A percentile compares a stretch with the other conserved stretches of the same genome.
Evolutionary conservation across 2,113 vertebrate genomes (phyloP).

Genomic region (Gymnorhina tibicen): DNA sequence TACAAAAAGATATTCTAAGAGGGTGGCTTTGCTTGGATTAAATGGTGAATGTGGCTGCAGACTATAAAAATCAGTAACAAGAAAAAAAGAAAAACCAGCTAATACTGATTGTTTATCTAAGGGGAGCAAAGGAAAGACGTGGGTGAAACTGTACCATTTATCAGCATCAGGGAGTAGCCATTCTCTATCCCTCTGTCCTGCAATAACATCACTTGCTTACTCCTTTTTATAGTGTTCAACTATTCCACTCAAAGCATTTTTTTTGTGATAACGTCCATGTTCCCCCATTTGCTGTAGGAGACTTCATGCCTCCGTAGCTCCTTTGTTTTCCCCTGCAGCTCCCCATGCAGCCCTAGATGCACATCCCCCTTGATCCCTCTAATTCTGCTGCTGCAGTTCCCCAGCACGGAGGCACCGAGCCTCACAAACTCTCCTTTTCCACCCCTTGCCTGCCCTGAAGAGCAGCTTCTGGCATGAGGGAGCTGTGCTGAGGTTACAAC

Average conservation of each 20-base stretch:
- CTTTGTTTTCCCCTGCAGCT: background rate
- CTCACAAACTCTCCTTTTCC: background rate
- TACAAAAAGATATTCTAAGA: conserved; percentile 19
- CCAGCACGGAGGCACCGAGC: accelerated
- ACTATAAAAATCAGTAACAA: background rate
- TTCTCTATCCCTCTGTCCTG: background rate
- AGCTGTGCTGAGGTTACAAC: background rate
- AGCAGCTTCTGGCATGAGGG: background rate
- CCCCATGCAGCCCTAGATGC: accelerated
- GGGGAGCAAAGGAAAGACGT: background rate
- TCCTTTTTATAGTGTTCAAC: background rate
- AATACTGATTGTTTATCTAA: background rate
- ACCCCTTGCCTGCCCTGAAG: background rate
- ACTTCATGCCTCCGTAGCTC: background rate
- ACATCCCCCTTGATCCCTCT: background rate
- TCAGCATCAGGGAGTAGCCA: background rate
- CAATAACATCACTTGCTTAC: background rate
- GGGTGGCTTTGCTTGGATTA: background rate
- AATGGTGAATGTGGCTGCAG: background rate
- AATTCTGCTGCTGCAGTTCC: background rate
- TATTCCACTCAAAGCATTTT: background rate
- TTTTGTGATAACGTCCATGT: background rate
- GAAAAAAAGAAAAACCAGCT: background rate
- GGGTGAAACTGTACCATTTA: background rate
- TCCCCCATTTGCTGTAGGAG: background rate